These are phyloP conservation scores for Tachina lurida DNA, from an alignment of 2,888 invertebrate species.

Conservation along the genomic window DNA sequence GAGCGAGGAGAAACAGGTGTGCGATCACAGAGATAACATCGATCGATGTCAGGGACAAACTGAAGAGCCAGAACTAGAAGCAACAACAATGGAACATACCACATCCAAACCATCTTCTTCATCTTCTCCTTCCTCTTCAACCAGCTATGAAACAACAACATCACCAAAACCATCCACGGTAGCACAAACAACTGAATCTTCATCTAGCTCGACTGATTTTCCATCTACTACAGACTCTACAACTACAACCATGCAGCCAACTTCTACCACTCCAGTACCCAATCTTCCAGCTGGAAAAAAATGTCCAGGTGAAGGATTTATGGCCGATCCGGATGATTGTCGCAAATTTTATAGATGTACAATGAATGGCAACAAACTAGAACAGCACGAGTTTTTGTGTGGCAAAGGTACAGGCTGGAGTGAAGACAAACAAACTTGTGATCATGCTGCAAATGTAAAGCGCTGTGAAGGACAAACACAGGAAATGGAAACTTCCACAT, in stretches of 20 bases:
- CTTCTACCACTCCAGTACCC: conserved; percentile 75
- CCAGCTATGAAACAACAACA: conserved; percentile 73
- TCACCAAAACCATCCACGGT: conserved; percentile 62
- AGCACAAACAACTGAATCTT: conserved; percentile 66
- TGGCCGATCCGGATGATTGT: conserved; percentile 85
- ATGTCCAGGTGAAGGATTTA: conserved; percentile 86
- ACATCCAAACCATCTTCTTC: conserved; percentile 44
- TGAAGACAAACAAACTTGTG: conserved; percentile 85
- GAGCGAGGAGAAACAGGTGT: conserved; percentile 86
- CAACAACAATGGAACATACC: conserved; percentile 49
- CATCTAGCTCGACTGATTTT: conserved; percentile 43
- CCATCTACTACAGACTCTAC: conserved; percentile 54
- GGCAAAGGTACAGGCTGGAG: conserved; percentile 88
- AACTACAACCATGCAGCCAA: conserved; percentile 75
- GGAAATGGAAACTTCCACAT: conserved; percentile 60
- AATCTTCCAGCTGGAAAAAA: conserved; percentile 80
- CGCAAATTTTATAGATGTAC: conserved; percentile 86
- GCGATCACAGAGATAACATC: conserved; percentile 84
- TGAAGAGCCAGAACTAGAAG: conserved; percentile 68
- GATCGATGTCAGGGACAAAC: conserved; percentile 77
- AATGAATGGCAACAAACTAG: conserved; percentile 82
- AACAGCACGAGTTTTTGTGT: conserved; percentile 85
- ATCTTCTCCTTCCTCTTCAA: conserved; percentile 61
- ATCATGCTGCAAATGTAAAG: conserved; percentile 83
- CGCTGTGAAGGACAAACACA: conserved; percentile 76